Evolutionary conservation across 2,888 invertebrate genomes (phyloP), one percentile per base, ranked within the genome.

Genomic region (Caenorhabditis panamensis): DNA sequence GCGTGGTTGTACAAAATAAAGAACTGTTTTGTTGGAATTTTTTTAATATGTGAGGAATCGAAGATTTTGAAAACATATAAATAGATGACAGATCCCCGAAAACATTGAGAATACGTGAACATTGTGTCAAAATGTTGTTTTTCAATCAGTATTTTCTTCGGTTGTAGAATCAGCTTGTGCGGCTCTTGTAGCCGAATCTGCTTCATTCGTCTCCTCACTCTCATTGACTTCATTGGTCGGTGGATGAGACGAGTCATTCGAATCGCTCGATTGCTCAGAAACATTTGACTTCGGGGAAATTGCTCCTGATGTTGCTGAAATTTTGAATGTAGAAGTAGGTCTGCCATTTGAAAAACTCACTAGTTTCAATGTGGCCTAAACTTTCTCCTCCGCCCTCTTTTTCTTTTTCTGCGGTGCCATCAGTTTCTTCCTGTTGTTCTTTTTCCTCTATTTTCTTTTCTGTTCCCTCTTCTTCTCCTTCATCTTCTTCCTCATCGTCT

Each of bases 111-210:
- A n/a, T n/a, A n/a, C n/a, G n/a, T n/a, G n/a, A n/a, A n/a, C n/a
- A n/a, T n/a, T n/a, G n/a, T 11, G 36, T 11, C 5, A 36, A 8
- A 36, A n/a, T 5, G 22, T 31, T 13, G 13, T 56, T 5, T 31
- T 62, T 59, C 13, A 69, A 37, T 26, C 54, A 13, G 53, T 41
- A 13, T 9, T 31, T 13, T 62, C 71, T 28, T 44, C 71, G 3
- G 71, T 71, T 2, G 71, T 71, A 4, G 71, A 71, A 28, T 69
- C 69, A 1, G 69, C 69, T n/a, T 51, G 49, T 11, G 26, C 22
- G 5, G 53, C 2, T 11, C 9, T 22, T 4, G 26, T 16, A 22
- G 20, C 26, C 26, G 53, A 53, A 22, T 31, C 54, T 4, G 16
- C 47, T n/a, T 56, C 28, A 54, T 54, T 62, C 18, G 2, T 18